These are phyloP conservation scores for Onychostruthus taczanowskii DNA, from an alignment of 2,113 vertebrate species.

Conservation along the genomic window DNA sequence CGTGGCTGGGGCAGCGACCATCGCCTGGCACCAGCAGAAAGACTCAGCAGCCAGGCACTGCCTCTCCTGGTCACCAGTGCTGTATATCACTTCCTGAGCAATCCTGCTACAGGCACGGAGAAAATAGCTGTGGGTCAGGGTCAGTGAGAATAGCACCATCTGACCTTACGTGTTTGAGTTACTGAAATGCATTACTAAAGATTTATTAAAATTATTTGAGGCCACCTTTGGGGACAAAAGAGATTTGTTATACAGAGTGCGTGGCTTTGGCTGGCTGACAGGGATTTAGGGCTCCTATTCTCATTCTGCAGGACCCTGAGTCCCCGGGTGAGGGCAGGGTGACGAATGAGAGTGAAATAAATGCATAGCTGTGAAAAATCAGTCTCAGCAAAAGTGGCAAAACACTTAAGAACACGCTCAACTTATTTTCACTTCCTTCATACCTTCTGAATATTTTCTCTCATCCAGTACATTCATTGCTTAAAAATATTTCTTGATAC, in stretches of 20 bases:
- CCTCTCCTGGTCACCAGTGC: neutral
- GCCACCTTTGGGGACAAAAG: neutral
- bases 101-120: neutral
- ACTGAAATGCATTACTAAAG: neutral
- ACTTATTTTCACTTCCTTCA: neutral
- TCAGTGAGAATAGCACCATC: neutral
- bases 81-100: neutral
- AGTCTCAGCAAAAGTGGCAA: neutral
- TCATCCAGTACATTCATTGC: neutral
- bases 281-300: slow-evolving; percentile 36
- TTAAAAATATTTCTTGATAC: slow-evolving; percentile 6
- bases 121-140: neutral
- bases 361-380: neutral
- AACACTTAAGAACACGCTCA: neutral
- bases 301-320: neutral
- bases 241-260: neutral
- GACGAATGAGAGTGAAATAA: neutral
- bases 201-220: slow-evolving; percentile 54
- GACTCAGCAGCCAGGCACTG: neutral
- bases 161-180: neutral
- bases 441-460: neutral
- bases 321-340: neutral
- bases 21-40: too few relatives aligned
- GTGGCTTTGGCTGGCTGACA: neutral
- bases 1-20: accelerated